Evolutionary conservation across 2,113 vertebrate species (phyloP), one percentile per base, ranked within the genome.

Genomic region (Macquaria australasica): DNA sequence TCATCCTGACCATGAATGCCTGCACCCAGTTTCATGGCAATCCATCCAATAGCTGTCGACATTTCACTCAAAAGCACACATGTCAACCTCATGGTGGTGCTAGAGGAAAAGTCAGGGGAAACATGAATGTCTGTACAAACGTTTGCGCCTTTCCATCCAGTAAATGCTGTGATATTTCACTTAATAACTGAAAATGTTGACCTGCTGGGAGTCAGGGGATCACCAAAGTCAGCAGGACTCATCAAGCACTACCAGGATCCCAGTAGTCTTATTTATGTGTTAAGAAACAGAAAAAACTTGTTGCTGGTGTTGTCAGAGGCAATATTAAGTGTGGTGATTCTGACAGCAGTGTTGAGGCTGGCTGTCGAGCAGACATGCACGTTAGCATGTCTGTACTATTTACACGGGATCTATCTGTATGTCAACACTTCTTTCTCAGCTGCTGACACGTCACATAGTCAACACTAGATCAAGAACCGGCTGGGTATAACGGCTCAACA

Each of bases 401-500:
- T 66, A 31, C 48, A 51, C 18, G 14, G 31, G 59, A 37, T 41
- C 4, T 8, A 16, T 70, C 37, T 74, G 69, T 79, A 67, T 75
- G 43, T 85, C 79, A 82, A 73, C 77, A 74, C 81, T 67, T 43
- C 81, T 67, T 43, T 66, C 53, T 34, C 39, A 31, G 69, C 23
- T 23, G 73, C 18, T 64, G 66, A 83, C 45, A 73, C 34, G 1
- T 81, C 55, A 73, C 7, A 60, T 3, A 43, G 69, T 69, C 62
- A 70, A 50, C 73, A 66, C 50, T 2, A 37, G 43, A 31, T 60
- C 10, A 70, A 28, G 12, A 56, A 23, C 10, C 11, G 41, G 3
- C 60, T 23, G 34, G 6, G 31, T 8, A 0, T 43, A 45, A 43
- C 5, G 60, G 62, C 53, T 63, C 48, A n/a, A 45, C 62, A 45